phyloP scores from a whole-genome alignment of 2,113 vertebrate species.

The Petroica traversi region DNA sequence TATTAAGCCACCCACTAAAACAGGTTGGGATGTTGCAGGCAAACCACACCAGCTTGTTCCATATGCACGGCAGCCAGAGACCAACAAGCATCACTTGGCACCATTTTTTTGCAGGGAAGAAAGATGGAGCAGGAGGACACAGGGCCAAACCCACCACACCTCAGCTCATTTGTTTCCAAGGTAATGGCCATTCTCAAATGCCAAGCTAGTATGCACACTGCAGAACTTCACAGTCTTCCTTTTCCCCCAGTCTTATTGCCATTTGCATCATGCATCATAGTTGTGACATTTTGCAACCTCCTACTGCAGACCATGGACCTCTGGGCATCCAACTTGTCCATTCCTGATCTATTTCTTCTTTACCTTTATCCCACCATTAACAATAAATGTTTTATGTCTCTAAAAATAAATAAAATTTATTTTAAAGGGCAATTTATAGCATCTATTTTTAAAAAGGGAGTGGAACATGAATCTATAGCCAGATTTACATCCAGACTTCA shows the following conservation, averaged over 20 bases:
- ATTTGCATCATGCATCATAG: background rate
- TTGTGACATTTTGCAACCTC: background rate
- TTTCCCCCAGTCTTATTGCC: background rate
- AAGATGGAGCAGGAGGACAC: background rate
- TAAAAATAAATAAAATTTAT: background rate
- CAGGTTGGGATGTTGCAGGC: background rate
- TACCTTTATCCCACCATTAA: background rate
- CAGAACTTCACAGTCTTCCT: background rate
- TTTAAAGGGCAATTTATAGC: background rate
- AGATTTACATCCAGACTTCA: background rate
- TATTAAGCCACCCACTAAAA: background rate
- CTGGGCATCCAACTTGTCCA: background rate
- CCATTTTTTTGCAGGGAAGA: background rate
- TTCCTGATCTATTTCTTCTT: background rate
- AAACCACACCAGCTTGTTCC: background rate
- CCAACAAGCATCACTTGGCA: background rate
- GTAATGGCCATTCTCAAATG: background rate
- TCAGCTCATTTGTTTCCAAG: background rate
- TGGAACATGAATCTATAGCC: background rate
- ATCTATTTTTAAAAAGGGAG: background rate
- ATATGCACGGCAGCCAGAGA: background rate
- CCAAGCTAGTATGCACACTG: background rate
- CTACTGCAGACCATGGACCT: background rate
- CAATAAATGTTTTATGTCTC: background rate
- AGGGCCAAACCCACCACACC: rapidly evolving